Percentiles rank a stretch among this genome's conserved stretches.
These are phyloP conservation scores for Acleris literana DNA, from an alignment of 2,888 invertebrate species.

Conservation along the genomic window DNA sequence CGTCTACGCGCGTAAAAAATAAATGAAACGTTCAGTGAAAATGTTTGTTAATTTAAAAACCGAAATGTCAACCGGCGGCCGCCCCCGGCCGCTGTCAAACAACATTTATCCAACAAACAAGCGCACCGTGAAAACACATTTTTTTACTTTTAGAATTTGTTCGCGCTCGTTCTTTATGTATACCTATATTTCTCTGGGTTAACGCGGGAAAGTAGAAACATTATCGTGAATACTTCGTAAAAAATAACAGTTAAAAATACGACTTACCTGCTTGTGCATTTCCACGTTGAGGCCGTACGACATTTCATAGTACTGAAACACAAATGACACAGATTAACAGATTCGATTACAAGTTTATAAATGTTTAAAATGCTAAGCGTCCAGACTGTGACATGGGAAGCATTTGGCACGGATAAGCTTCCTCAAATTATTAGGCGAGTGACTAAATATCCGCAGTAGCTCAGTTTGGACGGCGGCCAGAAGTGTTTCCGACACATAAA, in stretches of 20 bases:
- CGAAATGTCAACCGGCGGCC: conserved; percentile 55
- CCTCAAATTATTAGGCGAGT: conserved; percentile 78
- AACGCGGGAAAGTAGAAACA: conserved; percentile 57
- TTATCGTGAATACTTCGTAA: conserved; percentile 19
- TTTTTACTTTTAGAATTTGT: conserved; percentile 65
- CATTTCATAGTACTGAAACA: conserved; percentile 98
- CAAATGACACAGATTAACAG: conserved; percentile 65
- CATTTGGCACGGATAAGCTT: conserved; percentile 78
- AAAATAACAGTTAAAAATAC: conserved; percentile 37
- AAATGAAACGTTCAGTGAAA: conserved; percentile 48
- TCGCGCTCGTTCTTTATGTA: conserved; percentile 43
- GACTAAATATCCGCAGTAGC: conserved; percentile 80
- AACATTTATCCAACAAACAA: conserved; percentile 74
- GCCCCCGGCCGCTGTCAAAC: conserved; percentile 65
- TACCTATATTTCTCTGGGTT: conserved; percentile 20
- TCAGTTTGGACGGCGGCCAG: conserved; percentile 75
- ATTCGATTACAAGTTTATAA: conserved; percentile 55
- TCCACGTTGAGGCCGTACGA: conserved; percentile 98
- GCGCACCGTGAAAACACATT: conserved; percentile 71
- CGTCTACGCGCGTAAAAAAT: conserved; percentile 41
- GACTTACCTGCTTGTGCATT: conserved; percentile 97
- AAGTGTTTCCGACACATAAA: conserved; percentile 83
- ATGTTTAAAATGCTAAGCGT: conserved; percentile 53
- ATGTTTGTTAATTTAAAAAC: conserved; percentile 62
- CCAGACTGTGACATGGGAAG: conserved; percentile 65